Evolutionary conservation across 1,140 invertebrate species (phyloP).

Genomic region (Drosophila varians): DNA sequence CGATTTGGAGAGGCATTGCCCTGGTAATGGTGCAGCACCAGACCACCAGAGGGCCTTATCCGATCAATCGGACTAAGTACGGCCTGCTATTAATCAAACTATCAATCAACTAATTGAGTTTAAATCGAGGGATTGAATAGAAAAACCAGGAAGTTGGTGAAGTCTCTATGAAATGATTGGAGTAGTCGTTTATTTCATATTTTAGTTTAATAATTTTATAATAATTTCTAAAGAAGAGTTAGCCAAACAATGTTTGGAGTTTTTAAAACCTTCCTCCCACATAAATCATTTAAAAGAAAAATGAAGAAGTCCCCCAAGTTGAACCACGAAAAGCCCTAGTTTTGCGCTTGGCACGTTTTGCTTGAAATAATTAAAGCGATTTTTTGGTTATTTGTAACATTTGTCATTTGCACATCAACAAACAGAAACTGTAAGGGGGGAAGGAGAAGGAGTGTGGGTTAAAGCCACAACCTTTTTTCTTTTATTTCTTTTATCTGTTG

Average conservation of each 20-base stretch:
- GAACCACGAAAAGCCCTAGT: background rate
- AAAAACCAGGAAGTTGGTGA: background rate
- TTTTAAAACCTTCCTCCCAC: no score
- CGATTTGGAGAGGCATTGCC: background rate
- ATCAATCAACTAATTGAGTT: background rate
- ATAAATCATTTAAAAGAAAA: background rate
- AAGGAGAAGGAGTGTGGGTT: slow-evolving; percentile 1
- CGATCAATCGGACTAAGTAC: background rate
- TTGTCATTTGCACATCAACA: slow-evolving; percentile 44
- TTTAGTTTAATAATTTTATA: no score
- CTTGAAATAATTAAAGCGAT: slow-evolving; percentile 62
- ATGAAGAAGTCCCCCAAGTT: background rate
- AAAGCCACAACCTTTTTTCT: background rate
- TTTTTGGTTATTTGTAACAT: slow-evolving; percentile 68
- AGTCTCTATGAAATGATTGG: no score
- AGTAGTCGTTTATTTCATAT: no score
- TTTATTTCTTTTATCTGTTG: background rate
- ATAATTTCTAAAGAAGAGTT: no score
- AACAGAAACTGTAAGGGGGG: slow-evolving; percentile 9
- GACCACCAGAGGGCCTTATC: background rate
- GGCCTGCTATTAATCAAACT: background rate
- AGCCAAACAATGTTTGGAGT: no score
- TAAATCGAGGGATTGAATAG: background rate
- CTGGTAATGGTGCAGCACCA: background rate
- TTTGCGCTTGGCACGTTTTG: slow-evolving; percentile 39